Evolutionary conservation across 2,888 invertebrate species (phyloP).

Genomic region (Craniophora ligustri): DNA sequence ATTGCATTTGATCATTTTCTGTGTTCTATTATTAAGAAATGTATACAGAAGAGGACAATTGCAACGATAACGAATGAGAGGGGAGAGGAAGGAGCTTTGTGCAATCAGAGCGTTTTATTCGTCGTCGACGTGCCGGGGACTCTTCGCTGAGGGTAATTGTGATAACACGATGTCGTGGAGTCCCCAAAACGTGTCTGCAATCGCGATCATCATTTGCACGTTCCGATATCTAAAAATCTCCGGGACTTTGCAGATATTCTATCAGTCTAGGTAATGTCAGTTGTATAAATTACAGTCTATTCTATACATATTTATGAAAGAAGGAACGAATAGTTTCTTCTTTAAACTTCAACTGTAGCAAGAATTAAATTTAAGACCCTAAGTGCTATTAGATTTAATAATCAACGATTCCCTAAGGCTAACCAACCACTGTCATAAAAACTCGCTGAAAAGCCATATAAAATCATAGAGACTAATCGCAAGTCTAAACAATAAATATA

Average conservation of each 20-base stretch:
- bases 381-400: too few species aligned
- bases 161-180: conserved; percentile 62
- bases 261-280: not conserved
- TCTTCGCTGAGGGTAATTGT: conserved; percentile 69
- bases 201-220: conserved; percentile 53
- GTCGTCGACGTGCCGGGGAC: conserved; percentile 61
- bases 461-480: too few species aligned
- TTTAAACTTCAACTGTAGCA: too few species aligned
- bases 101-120: conserved; percentile 85
- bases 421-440: too few species aligned
- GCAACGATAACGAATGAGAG: conserved; percentile 84
- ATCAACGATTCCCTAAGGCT: too few species aligned
- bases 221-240: conserved; percentile 36
- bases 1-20: conserved; percentile 67
- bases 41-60: conserved; percentile 74
- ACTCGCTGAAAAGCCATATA: too few species aligned
- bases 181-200: conserved; percentile 65
- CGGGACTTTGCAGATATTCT: conserved; percentile 1
- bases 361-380: too few species aligned
- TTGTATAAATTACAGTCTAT: not conserved
- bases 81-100: conserved; percentile 81
- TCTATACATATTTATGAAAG: too few species aligned
- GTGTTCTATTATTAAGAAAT: conserved; percentile 75
- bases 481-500: too few species aligned
- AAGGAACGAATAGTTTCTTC: too few species aligned